Conservation (phyloP, 2,888 invertebrate species). For the Aphodius sticticus region DNA sequence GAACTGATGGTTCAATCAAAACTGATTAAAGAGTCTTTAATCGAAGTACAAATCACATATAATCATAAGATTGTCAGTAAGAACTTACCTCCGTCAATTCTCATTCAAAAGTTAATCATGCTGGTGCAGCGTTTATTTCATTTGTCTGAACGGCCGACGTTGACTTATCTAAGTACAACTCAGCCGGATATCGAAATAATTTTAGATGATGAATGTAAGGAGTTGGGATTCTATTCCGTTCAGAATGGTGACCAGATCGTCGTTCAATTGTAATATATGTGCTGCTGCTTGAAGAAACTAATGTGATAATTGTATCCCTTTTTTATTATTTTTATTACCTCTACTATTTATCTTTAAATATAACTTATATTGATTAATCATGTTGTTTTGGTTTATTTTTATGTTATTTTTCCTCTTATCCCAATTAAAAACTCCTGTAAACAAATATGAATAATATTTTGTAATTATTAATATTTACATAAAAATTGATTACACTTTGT, state of each 20-base stretch:
- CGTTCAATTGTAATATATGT: conserved; percentile 49
- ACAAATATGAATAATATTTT: no score
- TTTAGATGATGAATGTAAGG: conserved; percentile 84
- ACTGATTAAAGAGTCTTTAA: conserved; percentile 74
- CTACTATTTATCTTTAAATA: conserved; percentile 14
- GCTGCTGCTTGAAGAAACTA: conserved; percentile 27
- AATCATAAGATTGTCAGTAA: conserved; percentile 66
- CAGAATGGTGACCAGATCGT: conserved; percentile 84
- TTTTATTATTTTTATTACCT: conserved; percentile 23
- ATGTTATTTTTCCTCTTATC: neutral
- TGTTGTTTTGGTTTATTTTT: neutral
- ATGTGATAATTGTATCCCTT: conserved; percentile 31
- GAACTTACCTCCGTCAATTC: conserved; percentile 79
- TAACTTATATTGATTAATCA: neutral
- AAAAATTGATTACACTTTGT: no score
- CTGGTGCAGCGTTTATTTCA: conserved; percentile 80
- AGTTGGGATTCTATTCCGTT: conserved; percentile 83
- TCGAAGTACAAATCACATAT: conserved; percentile 67
- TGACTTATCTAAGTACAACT: conserved; percentile 66
- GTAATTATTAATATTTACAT: no score
- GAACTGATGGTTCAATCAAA: conserved; percentile 67
- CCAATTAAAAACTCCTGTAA: neutral
- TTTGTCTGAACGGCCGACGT: conserved; percentile 58
- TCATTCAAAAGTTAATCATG: conserved; percentile 83
- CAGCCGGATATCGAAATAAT: conserved; percentile 73